Base-by-base conservation (phyloP, 2,888 invertebrate species). In the Tipula confusa region DNA sequence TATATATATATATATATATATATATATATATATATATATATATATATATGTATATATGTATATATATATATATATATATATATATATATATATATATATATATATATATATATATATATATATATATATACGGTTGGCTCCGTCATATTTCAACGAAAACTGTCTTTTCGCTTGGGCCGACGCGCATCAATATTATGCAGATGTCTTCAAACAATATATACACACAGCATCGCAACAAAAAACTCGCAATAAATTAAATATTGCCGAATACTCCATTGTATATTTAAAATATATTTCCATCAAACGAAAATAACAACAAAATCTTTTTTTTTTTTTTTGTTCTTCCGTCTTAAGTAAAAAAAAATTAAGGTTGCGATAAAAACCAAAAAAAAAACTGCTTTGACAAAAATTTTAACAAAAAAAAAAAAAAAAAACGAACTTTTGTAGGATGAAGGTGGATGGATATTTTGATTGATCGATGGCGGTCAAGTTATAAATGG, bases 1-100 rank as follows among this genome's bases (percentile, higher is more conserved):
- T 80, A 80, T 80, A 80, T 80, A 80, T 80, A 80, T 80, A 80
- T 80, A 80, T 80, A 80, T 80, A 80, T 80, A 80, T 80, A 80
- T 80, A 80, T 80, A 80, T 80, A 80, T 80, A 80, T 80, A 80
- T 80, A 80, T 80, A 80, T 80, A 80, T 80, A 80, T 80, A 80
- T 80, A 80, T 80, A 80, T 80, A 80, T 80, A 80, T 29, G 29
- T 80, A 80, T 29, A 80, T 80, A 80, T 80, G 11, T 80, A 80
- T 80, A 80, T 80, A 80, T 80, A 80, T 80, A 80, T 80, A 80
- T 80, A 80, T 80, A 80, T 80, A 80, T 80, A 80, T 80, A 79
- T 79, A 79, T 79, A 79, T 79, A 79, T 79, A 79, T 79, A 79
- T 79, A 79, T 24, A 79, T 79, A 79, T 79, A 79, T 79, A 79